These are phyloP conservation scores for Rutilus rutilus DNA, from an alignment of 2,113 vertebrate genomes.

Conservation along the genomic window DNA sequence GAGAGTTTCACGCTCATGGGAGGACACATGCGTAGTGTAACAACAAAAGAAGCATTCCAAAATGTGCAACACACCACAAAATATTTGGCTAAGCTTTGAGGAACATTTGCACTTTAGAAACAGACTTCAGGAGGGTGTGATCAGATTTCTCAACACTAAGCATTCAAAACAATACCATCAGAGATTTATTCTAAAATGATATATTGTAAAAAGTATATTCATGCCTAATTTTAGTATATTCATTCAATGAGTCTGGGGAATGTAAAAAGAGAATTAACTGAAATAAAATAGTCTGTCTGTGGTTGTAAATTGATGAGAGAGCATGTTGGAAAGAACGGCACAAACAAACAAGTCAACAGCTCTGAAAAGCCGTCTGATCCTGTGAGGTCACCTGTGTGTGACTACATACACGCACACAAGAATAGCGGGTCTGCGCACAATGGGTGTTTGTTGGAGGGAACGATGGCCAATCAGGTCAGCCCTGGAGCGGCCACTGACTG, in stretches of 20 bases:
- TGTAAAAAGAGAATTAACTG: not conserved
- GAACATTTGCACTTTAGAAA: conserved; percentile 13
- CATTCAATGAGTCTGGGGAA: not conserved
- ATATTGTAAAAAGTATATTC: no score
- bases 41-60: conserved; percentile 44
- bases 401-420: conserved; percentile 7
- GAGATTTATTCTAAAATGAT: not conserved
- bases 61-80: conserved; percentile 38
- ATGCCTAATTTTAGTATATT: not conserved
- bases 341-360: conserved; percentile 55
- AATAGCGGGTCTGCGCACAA: not conserved
- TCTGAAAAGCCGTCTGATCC: conserved; percentile 64
- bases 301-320: not conserved
- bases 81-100: conserved; percentile 41
- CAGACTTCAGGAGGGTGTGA: conserved; percentile 16
- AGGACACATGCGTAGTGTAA: conserved; percentile 26
- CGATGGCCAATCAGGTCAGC: conserved; percentile 30
- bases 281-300: not conserved
- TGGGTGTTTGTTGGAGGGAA: conserved; percentile 27
- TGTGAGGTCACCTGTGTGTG: conserved; percentile 57
- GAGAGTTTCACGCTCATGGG: not conserved
- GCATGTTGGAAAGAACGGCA: not conserved
- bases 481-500: conserved; percentile 45
- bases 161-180: conserved; percentile 36
- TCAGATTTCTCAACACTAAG: conserved; percentile 34